A percentile compares a stretch with the other conserved stretches of the same genome.
Evolutionary conservation across 2,113 vertebrate genomes (phyloP).

Genomic region (Zosterops japonicus): DNA sequence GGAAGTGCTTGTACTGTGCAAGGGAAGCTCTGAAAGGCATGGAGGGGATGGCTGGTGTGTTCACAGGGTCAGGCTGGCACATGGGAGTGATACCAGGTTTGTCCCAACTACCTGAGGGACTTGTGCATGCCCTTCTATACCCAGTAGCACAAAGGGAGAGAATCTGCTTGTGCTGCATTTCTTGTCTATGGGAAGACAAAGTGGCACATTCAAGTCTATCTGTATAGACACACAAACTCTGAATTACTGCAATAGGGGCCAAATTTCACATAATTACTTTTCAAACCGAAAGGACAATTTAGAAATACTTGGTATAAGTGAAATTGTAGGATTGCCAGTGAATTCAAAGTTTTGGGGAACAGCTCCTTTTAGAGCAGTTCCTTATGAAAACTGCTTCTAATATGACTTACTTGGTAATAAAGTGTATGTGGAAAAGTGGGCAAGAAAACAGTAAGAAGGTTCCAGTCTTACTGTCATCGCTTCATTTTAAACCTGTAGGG

Average conservation of each 20-base stretch:
- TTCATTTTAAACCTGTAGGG: not conserved
- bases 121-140: not conserved
- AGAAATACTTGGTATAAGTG: not conserved
- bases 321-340: not conserved
- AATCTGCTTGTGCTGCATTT: not conserved
- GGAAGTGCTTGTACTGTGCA: not conserved
- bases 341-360: not conserved
- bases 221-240: not conserved
- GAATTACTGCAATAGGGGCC: not conserved
- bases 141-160: not conserved
- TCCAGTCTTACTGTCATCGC: not conserved
- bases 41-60: fast-evolving
- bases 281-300: not conserved
- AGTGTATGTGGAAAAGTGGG: not conserved
- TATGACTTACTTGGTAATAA: not conserved
- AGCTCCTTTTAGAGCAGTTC: not conserved
- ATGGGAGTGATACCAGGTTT: not conserved
- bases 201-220: not conserved
- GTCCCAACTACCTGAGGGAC: not conserved
- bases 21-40: not conserved
- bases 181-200: not conserved
- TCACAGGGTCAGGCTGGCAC: not conserved
- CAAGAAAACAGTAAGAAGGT: not conserved
- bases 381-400: not conserved
- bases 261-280: not conserved